Evolutionary conservation across 2,797 vertebrate genomes (phyloP), one percentile per base, ranked within the genome.

Genomic region (Danio jaintianensis): DNA sequence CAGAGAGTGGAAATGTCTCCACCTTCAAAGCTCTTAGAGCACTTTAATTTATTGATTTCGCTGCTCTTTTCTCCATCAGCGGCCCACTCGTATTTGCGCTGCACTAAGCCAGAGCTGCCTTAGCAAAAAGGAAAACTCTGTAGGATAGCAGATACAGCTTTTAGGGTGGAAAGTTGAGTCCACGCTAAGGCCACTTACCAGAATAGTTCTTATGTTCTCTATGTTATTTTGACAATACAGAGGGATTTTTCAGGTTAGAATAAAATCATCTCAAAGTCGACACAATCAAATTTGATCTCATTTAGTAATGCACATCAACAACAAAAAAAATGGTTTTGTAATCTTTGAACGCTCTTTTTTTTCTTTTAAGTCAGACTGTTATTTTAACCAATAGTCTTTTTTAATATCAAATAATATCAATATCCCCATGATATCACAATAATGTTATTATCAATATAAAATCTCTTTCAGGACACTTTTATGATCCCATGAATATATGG

Each of bases 31-130:
- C 86, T 92, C 85, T 91, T 83, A 90, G 82, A 85, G 86, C 87
- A 81, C 82, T 87, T 80, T 55, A 70, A 91, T 89, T 86, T 89
- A 92, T 91, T 91, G 85, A 91, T 92, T 92, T 86, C 73, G n/a
- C 70, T 75, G 81, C 78, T 81, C 75, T 68, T 84, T 80, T 72
- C 79, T 81, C 70, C 55, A 74, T 74, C 48, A 50, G 63, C 38
- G 59, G 29, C 75, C 75, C 77, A 64, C 64, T 83, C 67, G 62
- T 79, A 81, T 87, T 79, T 79, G 66, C 40, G 76, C 82, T 84
- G 70, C 67, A 63, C 70, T 79, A 73, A 79, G 78, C 67, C 75
- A 73, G 72, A 78, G 52, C 79, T 83, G 73, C 71, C 78, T 69
- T 47, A 67, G 78, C 81, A 85, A 79, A 81, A 79, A 84, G 82